Evolutionary conservation across 35 echinoderm and acorn worm species (phyloP).

Genomic region (Chiridota heheva): DNA sequence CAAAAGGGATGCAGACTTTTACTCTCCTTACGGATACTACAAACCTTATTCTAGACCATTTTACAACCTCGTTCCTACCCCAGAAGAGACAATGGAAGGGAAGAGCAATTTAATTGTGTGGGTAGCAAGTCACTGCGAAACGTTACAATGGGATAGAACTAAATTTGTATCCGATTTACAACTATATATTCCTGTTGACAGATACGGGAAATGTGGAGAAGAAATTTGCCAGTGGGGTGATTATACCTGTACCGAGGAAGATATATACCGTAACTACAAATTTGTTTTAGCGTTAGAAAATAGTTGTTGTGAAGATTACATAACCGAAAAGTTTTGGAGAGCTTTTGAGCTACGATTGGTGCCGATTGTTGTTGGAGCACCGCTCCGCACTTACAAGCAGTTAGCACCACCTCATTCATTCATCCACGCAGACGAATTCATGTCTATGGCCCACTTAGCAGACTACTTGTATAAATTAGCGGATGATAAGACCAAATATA

Average conservation of each 20-base stretch:
- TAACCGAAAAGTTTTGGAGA: slow-evolving; percentile 74
- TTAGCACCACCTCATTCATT: slow-evolving; percentile 43
- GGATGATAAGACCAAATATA: slow-evolving; percentile 27
- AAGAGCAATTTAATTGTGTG: slow-evolving; percentile 52
- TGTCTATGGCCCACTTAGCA: slow-evolving; percentile 26
- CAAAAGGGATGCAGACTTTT: slow-evolving; percentile 5
- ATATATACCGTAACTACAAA: slow-evolving; percentile 45
- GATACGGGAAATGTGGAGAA: slow-evolving; percentile 61
- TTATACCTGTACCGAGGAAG: slow-evolving; percentile 5
- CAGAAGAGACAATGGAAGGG: slow-evolving; percentile 20
- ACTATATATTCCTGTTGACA: slow-evolving; percentile 26
- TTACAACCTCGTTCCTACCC: not conserved
- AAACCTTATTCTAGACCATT: not conserved
- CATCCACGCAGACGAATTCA: slow-evolving; percentile 33
- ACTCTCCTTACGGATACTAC: slow-evolving; percentile 33
- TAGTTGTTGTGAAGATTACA: slow-evolving; percentile 61
- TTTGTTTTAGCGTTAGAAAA: slow-evolving; percentile 65
- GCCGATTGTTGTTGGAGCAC: slow-evolving; percentile 42
- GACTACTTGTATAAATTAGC: slow-evolving; percentile 21
- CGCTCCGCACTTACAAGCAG: slow-evolving; percentile 36
- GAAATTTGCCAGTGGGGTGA: slow-evolving; percentile 28
- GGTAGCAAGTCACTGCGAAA: slow-evolving; percentile 61
- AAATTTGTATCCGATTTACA: slow-evolving; percentile 42
- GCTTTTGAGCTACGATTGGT: slow-evolving; percentile 10
- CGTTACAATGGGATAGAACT: slow-evolving; percentile 48